Conservation (phyloP, 2,888 invertebrate genomes). For the Dryocosmus kuriphilus region DNA sequence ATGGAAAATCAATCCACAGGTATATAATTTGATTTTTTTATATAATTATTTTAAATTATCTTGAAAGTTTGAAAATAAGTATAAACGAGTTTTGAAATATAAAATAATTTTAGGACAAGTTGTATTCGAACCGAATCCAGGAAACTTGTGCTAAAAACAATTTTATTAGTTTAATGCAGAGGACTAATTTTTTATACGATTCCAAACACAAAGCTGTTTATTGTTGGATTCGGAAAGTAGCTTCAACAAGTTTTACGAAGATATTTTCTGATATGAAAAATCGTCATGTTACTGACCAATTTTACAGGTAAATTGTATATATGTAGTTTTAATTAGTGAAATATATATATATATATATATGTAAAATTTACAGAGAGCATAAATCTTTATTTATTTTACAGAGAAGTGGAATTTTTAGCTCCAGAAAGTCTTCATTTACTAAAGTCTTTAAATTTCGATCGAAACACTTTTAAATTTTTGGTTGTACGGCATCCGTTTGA, state of each 20-base stretch:
- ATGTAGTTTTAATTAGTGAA: slow-evolving; percentile 36
- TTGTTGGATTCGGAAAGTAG: slow-evolving; percentile 76
- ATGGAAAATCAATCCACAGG: neutral
- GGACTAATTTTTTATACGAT: slow-evolving; percentile 69
- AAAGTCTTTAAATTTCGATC: slow-evolving; percentile 58
- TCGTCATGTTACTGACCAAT: slow-evolving; percentile 59
- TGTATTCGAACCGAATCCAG: slow-evolving; percentile 46
- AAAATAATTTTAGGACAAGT: neutral
- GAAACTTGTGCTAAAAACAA: slow-evolving; percentile 69
- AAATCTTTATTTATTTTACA: slow-evolving; percentile 53
- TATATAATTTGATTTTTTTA: neutral
- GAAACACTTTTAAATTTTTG: slow-evolving; percentile 69
- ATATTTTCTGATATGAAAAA: slow-evolving; percentile 70
- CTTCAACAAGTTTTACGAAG: slow-evolving; percentile 75
- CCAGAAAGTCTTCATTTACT: slow-evolving; percentile 63
- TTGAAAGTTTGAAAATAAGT: neutral
- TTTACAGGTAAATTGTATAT: slow-evolving; percentile 67
- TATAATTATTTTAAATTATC: neutral
- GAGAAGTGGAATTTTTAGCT: slow-evolving; percentile 67
- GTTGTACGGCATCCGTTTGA: slow-evolving; percentile 75
- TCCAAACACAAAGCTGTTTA: slow-evolving; percentile 67
- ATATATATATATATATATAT: no score
- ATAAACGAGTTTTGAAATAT: neutral
- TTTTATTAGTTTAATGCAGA: slow-evolving; percentile 62
- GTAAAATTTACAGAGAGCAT: slow-evolving; percentile 36